A percentile compares a stretch with the other conserved stretches of the same genome.
Evolutionary conservation across 2,113 vertebrate species (phyloP).

Genomic region (Taxidea taxus): DNA sequence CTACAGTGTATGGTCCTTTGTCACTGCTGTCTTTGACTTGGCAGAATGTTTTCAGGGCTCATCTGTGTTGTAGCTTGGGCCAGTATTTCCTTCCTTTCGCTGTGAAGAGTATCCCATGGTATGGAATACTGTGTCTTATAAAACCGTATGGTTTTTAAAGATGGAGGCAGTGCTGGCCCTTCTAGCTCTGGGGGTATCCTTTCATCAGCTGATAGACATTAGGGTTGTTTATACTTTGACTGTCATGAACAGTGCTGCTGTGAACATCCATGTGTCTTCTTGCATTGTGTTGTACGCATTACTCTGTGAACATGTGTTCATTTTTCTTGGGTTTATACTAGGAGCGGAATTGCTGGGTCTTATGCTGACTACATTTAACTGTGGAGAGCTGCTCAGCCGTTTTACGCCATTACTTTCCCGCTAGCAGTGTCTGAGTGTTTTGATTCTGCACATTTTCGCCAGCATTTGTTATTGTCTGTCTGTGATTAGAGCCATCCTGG

Average conservation of each 20-base stretch:
- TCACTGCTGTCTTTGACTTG: background rate
- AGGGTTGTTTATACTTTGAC: background rate
- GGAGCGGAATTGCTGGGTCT: background rate
- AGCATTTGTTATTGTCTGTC: background rate
- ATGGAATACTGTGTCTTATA: background rate
- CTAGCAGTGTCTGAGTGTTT: background rate
- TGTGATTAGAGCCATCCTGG: background rate
- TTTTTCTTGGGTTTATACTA: background rate
- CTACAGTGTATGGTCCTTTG: rapidly evolving
- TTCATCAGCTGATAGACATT: background rate
- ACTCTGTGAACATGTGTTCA: background rate
- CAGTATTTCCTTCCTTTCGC: background rate
- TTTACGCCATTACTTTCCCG: rapidly evolving
- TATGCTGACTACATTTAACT: rapidly evolving
- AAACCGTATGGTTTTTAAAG: background rate
- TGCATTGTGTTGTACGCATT: background rate
- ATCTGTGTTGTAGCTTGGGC: background rate
- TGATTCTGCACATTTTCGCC: rapidly evolving
- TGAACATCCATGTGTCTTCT: background rate
- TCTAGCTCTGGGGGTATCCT: background rate
- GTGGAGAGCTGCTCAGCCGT: background rate
- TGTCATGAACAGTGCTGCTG: background rate
- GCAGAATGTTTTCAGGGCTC: background rate
- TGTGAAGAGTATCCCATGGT: background rate
- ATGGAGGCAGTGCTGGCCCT: background rate